Evolutionary conservation across 2,113 vertebrate species (phyloP).

Genomic region (Psittacus erithacus): DNA sequence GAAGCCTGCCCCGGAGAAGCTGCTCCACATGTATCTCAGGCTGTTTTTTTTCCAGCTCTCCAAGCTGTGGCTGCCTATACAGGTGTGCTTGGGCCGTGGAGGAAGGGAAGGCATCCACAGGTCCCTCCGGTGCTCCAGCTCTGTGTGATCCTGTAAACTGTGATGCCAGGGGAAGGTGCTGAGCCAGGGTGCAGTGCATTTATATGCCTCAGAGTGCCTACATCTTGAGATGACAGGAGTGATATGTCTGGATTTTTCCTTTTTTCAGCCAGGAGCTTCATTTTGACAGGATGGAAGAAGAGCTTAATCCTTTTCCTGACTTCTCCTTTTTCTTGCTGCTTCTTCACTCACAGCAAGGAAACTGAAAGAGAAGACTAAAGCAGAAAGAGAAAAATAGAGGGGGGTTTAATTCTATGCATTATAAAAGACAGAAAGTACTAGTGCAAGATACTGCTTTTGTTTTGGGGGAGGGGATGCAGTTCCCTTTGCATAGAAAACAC

Average conservation of each 20-base stretch:
- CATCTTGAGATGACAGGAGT: not conserved
- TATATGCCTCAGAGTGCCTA: not conserved
- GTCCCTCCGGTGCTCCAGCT: not conserved
- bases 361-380: not conserved
- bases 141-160: not conserved
- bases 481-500: not conserved
- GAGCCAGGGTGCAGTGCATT: not conserved
- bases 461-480: not conserved
- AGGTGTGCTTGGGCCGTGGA: not conserved
- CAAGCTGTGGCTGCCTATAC: not conserved
- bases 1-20: not conserved
- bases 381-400: not conserved
- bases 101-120: not conserved
- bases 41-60: not conserved
- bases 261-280: not conserved
- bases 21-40: accelerated
- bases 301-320: not conserved
- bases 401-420: not conserved
- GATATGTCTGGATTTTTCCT: not conserved
- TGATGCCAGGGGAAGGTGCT: not conserved
- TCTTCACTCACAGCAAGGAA: not conserved
- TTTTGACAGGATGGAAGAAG: not conserved
- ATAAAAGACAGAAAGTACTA: not conserved
- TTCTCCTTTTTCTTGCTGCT: not conserved
- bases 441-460: not conserved